Evolutionary conservation across 2,113 vertebrate genomes (phyloP).

Genomic region (Budorcas taxicolor): DNA sequence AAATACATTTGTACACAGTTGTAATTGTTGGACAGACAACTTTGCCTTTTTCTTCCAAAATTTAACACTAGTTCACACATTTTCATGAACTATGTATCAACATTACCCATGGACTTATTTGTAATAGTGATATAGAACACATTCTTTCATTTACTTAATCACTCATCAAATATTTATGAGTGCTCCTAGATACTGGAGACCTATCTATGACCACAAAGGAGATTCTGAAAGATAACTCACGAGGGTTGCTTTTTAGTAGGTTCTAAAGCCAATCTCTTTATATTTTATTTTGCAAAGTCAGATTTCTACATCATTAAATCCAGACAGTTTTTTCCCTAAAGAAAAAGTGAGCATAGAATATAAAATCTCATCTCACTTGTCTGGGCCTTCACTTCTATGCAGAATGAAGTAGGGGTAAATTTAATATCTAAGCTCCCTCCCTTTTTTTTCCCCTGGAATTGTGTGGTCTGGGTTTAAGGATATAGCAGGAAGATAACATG

Average conservation of each 20-base stretch:
- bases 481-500: background rate
- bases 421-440: background rate
- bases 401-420: background rate
- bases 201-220: background rate
- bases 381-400: background rate
- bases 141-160: background rate
- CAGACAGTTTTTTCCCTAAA: background rate
- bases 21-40: background rate
- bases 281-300: background rate
- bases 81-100: background rate
- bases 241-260: background rate
- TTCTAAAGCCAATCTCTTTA: background rate
- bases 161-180: background rate
- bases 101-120: background rate
- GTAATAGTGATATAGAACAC: background rate
- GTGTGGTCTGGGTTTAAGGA: background rate
- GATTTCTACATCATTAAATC: background rate
- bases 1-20: background rate
- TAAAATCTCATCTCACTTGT: background rate
- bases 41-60: background rate
- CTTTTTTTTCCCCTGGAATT: background rate
- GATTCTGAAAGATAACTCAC: background rate
- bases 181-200: background rate
- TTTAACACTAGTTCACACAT: background rate
- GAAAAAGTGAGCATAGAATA: background rate